Conservation (phyloP, 1,140 invertebrate species). For the Papilio aristodemus region DNA sequence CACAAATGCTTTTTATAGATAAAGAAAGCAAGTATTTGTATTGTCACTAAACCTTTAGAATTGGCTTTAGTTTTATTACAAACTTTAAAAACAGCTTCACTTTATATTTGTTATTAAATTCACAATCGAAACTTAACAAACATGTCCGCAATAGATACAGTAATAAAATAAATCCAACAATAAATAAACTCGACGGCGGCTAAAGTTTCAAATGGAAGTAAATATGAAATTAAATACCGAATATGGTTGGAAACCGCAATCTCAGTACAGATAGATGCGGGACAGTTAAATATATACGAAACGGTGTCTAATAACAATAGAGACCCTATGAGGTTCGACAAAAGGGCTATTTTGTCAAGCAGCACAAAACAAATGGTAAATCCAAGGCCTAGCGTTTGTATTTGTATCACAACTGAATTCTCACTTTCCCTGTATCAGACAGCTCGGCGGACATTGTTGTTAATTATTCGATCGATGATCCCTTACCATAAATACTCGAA, state of each 20-base stretch:
- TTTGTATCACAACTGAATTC: constrained; percentile 50
- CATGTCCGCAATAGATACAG: constrained; percentile 16
- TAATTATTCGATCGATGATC: constrained; percentile 50
- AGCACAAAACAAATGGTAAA: constrained; percentile 21
- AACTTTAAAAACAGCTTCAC: not conserved
- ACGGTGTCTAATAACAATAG: constrained; percentile 19
- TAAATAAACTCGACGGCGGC: constrained; percentile 17
- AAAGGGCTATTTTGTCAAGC: constrained; percentile 19
- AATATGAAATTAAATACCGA: constrained; percentile 33
- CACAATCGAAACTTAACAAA: constrained; percentile 5
- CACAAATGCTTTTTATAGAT: too few relatives aligned
- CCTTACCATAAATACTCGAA: constrained; percentile 50
- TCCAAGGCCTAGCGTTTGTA: constrained; percentile 39
- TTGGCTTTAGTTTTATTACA: not conserved
- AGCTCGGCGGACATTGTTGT: constrained; percentile 48
- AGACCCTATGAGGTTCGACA: constrained; percentile 17
- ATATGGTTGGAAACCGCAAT: constrained; percentile 30
- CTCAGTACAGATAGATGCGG: constrained; percentile 26
- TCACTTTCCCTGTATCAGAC: constrained; percentile 60
- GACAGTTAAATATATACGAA: constrained; percentile 29
- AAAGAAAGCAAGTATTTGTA: too few relatives aligned
- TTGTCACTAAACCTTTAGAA: not conserved
- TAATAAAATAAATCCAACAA: constrained; percentile 27
- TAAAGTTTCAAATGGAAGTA: constrained; percentile 20
- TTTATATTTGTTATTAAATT: not conserved